Evolutionary conservation across 2,113 vertebrate species (phyloP).

Genomic region (Beaufortia kweichowensis): DNA sequence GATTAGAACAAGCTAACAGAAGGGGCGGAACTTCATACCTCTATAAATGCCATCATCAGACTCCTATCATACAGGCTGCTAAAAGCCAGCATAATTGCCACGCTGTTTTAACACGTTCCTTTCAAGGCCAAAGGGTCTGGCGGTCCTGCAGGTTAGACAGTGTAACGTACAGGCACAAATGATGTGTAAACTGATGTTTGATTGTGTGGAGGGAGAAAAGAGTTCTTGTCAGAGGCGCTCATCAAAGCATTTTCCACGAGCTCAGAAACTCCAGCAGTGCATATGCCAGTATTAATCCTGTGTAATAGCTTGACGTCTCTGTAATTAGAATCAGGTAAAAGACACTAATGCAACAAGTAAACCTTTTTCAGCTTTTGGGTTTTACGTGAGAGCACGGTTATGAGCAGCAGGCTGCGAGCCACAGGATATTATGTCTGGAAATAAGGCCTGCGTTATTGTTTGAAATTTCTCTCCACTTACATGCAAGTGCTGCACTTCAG

Average conservation of each 20-base stretch:
- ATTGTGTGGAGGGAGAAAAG: conserved; percentile 51
- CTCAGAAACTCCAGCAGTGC: not conserved
- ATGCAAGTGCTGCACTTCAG: conserved; percentile 39
- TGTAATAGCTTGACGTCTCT: not conserved
- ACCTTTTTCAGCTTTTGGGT: conserved; percentile 9
- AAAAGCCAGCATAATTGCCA: conserved; percentile 63
- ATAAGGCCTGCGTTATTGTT: conserved; percentile 37
- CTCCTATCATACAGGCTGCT: conserved; percentile 70
- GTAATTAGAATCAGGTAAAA: conserved; percentile 31
- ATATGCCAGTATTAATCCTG: not conserved
- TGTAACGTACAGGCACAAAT: conserved; percentile 67
- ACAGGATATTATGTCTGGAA: conserved; percentile 45
- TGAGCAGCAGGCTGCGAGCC: conserved; percentile 36
- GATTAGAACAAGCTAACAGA: conserved; percentile 62
- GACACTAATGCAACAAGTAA: conserved; percentile 3
- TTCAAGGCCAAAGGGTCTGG: conserved; percentile 61
- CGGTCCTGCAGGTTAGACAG: conserved; percentile 67
- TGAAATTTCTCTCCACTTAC: conserved; percentile 36
- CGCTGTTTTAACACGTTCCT: conserved; percentile 58
- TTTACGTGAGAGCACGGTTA: conserved; percentile 39
- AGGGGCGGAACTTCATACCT: conserved; percentile 58
- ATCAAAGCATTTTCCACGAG: conserved; percentile 21
- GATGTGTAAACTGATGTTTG: conserved; percentile 65
- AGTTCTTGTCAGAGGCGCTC: conserved; percentile 11
- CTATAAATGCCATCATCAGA: conserved; percentile 74